Evolutionary conservation across 2,797 vertebrate genomes (phyloP), one percentile per base, ranked within the genome.

Genomic region (Pipistrellus pygmaeus): DNA sequence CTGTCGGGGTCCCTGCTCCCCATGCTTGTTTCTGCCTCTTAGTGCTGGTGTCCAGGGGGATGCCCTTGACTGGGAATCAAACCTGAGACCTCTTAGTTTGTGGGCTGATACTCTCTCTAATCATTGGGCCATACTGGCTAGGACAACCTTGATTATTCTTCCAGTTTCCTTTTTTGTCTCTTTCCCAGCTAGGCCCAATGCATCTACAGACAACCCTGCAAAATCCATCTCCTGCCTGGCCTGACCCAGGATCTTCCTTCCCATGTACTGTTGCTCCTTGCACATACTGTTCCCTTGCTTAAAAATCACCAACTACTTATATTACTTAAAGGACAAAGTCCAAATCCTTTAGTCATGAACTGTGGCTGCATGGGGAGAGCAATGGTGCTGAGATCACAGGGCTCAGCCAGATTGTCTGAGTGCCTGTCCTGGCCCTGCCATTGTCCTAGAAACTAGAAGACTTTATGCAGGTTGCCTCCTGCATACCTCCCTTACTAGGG

Each of bases 151-250:
- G 13, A 5, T 62, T 62, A 62, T 62, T 62, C 60, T 38, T 38
- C 71, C 53, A 23, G 46, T n/a, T 92, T 83, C 69, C 25, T 85
- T 77, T 77, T 84, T 57, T 1, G 3, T 35, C 73, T 87, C 91
- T 76, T 94, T 88, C 51, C 78, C 51, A 88, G 0, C 72, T 77
- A 57, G 87, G 30, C 44, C 72, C 32, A 20, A 2, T 23, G 15
- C 25, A 46, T 51, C 18, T 46, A 13, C 6, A 82, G n/a, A 41
- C 32, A 73, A 46, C 35, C 32, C 53, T 32, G n/a, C 48, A 53
- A 38, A 78, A 6, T 30, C 72, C 3, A 12, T n/a, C 64, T 69
- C 2, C 46, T 66, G 32, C 23, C 30, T 25, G 71, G 27, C 48
- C 51, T 53, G 51, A 25, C 44, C n/a, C 17, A 23, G 77, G 55